Conservation (phyloP, 23 tunicate species). For the Phallusia fumigata region DNA sequence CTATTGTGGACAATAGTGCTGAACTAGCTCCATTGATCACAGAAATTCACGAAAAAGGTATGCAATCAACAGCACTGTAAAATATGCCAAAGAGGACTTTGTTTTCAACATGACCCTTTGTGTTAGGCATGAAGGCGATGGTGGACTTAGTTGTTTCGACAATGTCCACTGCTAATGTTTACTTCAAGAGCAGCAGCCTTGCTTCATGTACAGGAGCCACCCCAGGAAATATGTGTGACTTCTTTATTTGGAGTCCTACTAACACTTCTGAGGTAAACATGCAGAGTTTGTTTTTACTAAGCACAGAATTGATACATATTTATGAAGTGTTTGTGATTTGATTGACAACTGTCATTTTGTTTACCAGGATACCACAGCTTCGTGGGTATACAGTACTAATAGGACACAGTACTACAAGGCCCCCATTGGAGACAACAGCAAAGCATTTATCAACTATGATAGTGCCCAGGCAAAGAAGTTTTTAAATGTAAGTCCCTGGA, state of each 20-base stretch:
- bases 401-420: slow-evolving; percentile 36
- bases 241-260: slow-evolving; percentile 17
- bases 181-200: not conserved
- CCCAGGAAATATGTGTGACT: slow-evolving; percentile 11
- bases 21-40: not conserved
- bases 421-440: not conserved
- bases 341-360: not conserved
- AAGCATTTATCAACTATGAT: slow-evolving; percentile 39
- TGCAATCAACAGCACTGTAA: not conserved
- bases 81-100: too few relatives aligned
- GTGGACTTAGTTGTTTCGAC: slow-evolving; percentile 11
- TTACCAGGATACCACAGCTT: not conserved
- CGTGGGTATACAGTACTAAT: slow-evolving; percentile 22
- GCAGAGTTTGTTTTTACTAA: too few relatives aligned
- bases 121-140: slow-evolving; percentile 22
- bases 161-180: slow-evolving; percentile 2
- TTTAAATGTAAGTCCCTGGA: not conserved
- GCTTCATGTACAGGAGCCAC: not conserved
- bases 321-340: not conserved
- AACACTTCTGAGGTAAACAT: not conserved
- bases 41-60: not conserved
- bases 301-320: too few relatives aligned
- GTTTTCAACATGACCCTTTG: not conserved
- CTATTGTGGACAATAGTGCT: not conserved
- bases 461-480: slow-evolving; percentile 15